Evolutionary conservation across 2,797 vertebrate species (phyloP).

Genomic region (Ctenopoma kingsleyae): DNA sequence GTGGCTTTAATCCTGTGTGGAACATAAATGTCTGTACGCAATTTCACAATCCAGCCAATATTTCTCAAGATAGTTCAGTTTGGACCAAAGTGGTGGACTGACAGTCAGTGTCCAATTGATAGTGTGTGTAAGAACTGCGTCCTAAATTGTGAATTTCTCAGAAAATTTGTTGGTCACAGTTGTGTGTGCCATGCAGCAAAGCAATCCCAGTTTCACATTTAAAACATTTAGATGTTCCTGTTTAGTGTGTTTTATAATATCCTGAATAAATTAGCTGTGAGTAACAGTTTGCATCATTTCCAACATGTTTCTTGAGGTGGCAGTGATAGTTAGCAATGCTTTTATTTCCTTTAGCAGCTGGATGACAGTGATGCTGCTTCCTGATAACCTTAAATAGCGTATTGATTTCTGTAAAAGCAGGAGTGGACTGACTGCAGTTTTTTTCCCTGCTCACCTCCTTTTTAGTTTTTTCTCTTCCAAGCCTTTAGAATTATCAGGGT

Average conservation of each 20-base stretch:
- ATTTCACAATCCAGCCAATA: background rate
- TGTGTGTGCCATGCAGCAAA: background rate
- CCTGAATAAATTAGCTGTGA: conserved; percentile 26
- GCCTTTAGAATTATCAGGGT: conserved; percentile 60
- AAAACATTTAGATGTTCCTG: conserved; percentile 1
- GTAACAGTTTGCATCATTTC: conserved; percentile 20
- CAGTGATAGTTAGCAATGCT: conserved; percentile 15
- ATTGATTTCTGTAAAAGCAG: conserved; percentile 77
- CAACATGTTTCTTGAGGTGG: conserved; percentile 11
- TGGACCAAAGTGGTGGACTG: background rate
- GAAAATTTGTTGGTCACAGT: conserved; percentile 9
- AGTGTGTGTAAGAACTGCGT: background rate
- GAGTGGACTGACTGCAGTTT: conserved; percentile 49
- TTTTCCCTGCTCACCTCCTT: conserved; percentile 33
- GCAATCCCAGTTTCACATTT: conserved; percentile 8
- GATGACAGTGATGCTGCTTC: conserved; percentile 54
- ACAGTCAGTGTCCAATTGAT: background rate
- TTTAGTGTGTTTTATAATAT: conserved; percentile 2
- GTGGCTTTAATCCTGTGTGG: background rate
- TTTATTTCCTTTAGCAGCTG: conserved; percentile 46
- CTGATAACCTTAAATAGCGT: conserved; percentile 78
- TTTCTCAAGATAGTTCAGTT: background rate
- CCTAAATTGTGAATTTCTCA: conserved; percentile 1
- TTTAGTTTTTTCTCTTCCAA: conserved; percentile 44
- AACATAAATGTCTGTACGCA: background rate